These are phyloP conservation scores for Paralvinella palmiformis DNA, from an alignment of 1,140 invertebrate genomes.

Conservation along the genomic window DNA sequence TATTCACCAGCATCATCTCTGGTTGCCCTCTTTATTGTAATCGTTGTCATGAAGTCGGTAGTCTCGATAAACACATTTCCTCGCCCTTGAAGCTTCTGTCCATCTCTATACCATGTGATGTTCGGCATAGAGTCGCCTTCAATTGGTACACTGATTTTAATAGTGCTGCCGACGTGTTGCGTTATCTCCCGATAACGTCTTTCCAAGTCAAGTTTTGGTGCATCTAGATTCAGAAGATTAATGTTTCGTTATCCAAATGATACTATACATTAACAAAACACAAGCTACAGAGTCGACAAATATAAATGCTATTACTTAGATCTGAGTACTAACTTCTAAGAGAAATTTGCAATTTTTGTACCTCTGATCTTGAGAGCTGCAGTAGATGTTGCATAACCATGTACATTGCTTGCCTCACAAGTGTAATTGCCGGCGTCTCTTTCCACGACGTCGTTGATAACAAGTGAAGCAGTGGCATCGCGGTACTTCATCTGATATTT, in stretches of 20 bases:
- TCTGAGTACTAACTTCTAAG: too few species aligned
- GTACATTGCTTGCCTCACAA: conserved; percentile 37
- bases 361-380: conserved; percentile 44
- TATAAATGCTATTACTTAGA: too few species aligned
- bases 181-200: conserved; percentile 3
- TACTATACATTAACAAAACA: too few species aligned
- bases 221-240: too few species aligned
- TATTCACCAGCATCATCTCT: conserved; percentile 84
- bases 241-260: too few species aligned
- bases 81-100: conserved; percentile 7
- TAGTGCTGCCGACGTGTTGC: conserved; percentile 12
- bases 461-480: conserved; percentile 33
- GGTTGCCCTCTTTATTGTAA: conserved; percentile 86
- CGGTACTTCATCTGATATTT: conserved; percentile 30
- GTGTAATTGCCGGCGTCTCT: conserved; percentile 38
- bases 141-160: conserved; percentile 17
- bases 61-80: conserved; percentile 41
- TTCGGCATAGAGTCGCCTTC: conserved; percentile 21
- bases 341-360: too few species aligned
- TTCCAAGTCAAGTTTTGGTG: conserved; percentile 15
- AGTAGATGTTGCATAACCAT: conserved; percentile 34
- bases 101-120: conserved; percentile 21
- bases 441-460: conserved; percentile 32
- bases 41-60: conserved; percentile 7
- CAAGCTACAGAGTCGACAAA: too few species aligned